Conservation (phyloP, 2,797 vertebrate genomes). For the Xenentodon cancila region DNA sequence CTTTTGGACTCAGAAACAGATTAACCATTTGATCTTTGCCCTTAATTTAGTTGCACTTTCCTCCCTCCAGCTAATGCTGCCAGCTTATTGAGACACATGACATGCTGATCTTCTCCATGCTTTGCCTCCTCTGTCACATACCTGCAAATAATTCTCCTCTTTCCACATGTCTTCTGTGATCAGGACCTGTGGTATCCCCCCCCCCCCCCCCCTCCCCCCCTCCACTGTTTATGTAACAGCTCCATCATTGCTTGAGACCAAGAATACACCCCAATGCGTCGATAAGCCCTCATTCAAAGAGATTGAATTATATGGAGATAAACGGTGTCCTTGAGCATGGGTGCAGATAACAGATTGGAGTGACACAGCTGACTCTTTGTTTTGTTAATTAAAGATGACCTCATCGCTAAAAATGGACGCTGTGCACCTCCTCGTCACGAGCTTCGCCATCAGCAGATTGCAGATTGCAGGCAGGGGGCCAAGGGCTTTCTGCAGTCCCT, state of each 20-base stretch:
- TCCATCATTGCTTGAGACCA: constrained; percentile 71
- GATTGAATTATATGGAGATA: constrained; percentile 86
- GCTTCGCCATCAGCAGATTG: constrained; percentile 87
- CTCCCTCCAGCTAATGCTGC: constrained; percentile 38
- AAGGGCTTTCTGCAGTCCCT: constrained; percentile 80
- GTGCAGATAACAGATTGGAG: constrained; percentile 85
- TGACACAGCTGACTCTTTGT: constrained; percentile 87
- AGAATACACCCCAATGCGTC: constrained; percentile 70
- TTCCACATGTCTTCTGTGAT: constrained; percentile 38
- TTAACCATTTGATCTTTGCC: constrained; percentile 72
- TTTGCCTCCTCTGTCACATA: constrained; percentile 45
- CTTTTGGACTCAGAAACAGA: constrained; percentile 60
- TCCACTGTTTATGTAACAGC: constrained; percentile 77
- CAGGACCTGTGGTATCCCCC: constrained; percentile 59
- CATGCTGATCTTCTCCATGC: constrained; percentile 41
- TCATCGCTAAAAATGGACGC: constrained; percentile 89
- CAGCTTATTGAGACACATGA: constrained; percentile 48
- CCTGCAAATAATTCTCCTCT: constrained; percentile 49
- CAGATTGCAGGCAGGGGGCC: constrained; percentile 83
- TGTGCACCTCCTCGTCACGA: constrained; percentile 84
- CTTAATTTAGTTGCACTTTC: constrained; percentile 63
- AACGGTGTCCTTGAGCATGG: constrained; percentile 84
- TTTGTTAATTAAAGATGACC: constrained; percentile 90
- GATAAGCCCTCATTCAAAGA: constrained; percentile 81
- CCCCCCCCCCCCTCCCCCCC: no score